Evolutionary conservation across 2,113 vertebrate species (phyloP), one percentile per base, ranked within the genome.

Genomic region (Osmerus mordax): DNA sequence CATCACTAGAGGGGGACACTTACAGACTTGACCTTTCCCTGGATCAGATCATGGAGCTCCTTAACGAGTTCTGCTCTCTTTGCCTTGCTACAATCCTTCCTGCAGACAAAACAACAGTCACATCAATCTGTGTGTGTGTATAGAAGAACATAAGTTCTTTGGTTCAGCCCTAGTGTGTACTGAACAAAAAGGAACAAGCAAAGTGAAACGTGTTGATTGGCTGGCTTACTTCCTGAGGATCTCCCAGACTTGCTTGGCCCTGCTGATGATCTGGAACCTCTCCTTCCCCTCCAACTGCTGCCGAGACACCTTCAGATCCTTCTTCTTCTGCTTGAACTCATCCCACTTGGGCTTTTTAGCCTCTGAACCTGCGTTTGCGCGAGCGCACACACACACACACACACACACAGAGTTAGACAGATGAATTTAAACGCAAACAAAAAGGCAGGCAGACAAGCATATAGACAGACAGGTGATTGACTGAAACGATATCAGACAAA

Each of bases 161-260:
- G 23, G 23, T 23, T 23, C 23, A 23, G 23, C 23, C 23, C 23
- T 23, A 23, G 25, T 28, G 25, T 28, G 25, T 28, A 9, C 18
- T 18, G 12, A 14, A 61, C n/a, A 11, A 12, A 41, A 11, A 18
- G 13, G 55, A 18, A 16, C 55, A 1, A 11, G 60, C 9, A 3
- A 25, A 15, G 60, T 3, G 4, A 7, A 36, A 36, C 32, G n/a
- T 59, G 56, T 7, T 59, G 56, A 8, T 14, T 62, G 9, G 51
- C 58, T 21, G 62, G 83, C 60, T 58, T 91, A 95, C 94, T 92
- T 91, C 87, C 95, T 91, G 65, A 96, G 25, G 8, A 3, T 76
- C 86, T 95, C 95, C 97, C 97, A 99, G 74, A 99, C 90, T 78
- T 93, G 91, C 80, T 99, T 99, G 18, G 94, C 91, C 70, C 92